Conservation (phyloP, 2,888 invertebrate genomes). For the Apamea crenata region DNA sequence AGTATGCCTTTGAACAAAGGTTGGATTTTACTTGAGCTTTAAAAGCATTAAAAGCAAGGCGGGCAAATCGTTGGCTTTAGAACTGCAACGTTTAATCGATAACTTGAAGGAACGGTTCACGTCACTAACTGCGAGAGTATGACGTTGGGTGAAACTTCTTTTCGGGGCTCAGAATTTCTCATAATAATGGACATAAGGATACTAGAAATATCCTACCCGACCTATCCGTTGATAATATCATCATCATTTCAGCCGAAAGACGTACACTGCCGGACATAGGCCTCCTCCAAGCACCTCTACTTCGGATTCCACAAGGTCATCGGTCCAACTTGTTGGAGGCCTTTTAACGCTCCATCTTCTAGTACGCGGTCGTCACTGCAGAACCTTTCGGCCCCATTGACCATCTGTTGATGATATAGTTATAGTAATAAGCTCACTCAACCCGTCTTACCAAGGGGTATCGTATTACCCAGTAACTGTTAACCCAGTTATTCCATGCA, state of each 20-base stretch:
- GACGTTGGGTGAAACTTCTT: no score
- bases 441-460: no score
- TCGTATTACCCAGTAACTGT: no score
- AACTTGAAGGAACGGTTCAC: background rate
- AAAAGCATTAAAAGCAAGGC: no score
- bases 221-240: background rate
- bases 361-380: background rate
- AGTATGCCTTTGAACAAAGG: no score
- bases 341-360: background rate
- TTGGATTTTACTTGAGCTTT: no score
- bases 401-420: background rate
- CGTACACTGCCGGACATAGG: background rate
- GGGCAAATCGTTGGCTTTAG: constrained; percentile 2
- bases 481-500: no score
- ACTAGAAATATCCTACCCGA: no score
- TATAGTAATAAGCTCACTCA: no score
- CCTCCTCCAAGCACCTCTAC: background rate
- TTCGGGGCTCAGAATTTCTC: background rate
- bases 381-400: background rate
- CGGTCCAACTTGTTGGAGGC: background rate
- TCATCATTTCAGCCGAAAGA: background rate
- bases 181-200: background rate
- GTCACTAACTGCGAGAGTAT: background rate
- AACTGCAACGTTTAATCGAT: constrained; percentile 19
- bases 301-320: background rate